A percentile compares a stretch with the other conserved stretches of the same genome.
Conservation (phyloP, 2,113 vertebrate genomes). For the Himantopus leucocephalus region DNA sequence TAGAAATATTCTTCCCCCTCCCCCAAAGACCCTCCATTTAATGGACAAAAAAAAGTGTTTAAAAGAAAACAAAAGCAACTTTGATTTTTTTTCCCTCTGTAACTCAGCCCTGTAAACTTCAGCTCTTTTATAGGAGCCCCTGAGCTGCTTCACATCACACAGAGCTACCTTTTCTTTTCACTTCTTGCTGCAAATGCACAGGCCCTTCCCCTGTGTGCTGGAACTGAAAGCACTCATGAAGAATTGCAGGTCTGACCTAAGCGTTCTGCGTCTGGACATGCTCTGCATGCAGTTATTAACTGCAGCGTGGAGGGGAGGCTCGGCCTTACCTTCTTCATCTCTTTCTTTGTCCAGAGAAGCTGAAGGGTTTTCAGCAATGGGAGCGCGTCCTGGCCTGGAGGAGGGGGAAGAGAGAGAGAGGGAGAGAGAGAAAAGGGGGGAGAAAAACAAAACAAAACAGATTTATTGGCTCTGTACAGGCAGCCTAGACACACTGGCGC, state of each 20-base stretch:
- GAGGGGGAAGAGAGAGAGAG: not conserved
- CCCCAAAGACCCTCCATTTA: not conserved
- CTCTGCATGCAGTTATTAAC: slow-evolving; percentile 8
- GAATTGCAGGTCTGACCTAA: not conserved
- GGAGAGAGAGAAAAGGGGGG: not conserved
- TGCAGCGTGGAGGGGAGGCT: not conserved
- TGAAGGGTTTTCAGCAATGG: slow-evolving; percentile 48
- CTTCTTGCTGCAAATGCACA: not conserved
- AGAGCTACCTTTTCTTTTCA: slow-evolving; percentile 36
- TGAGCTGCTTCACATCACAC: slow-evolving; percentile 2
- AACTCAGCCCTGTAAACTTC: slow-evolving; percentile 19
- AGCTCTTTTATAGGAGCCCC: not conserved
- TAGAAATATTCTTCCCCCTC: not conserved
- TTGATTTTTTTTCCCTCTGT: not conserved
- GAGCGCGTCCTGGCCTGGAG: slow-evolving; percentile 47
- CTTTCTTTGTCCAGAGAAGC: slow-evolving; percentile 44
- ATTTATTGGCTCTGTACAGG: slow-evolving; percentile 59
- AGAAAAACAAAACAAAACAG: slow-evolving; percentile 25
- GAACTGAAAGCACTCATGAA: not conserved
- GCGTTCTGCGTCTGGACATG: not conserved
- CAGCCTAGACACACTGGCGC: slow-evolving; percentile 55
- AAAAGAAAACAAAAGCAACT: slow-evolving; percentile 39
- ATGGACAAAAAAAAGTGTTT: not conserved
- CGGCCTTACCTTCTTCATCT: slow-evolving; percentile 68
- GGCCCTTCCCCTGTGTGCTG: not conserved